These are phyloP conservation scores for Chlorodrepanis virens DNA, from an alignment of 2,113 vertebrate species.

Conservation along the genomic window DNA sequence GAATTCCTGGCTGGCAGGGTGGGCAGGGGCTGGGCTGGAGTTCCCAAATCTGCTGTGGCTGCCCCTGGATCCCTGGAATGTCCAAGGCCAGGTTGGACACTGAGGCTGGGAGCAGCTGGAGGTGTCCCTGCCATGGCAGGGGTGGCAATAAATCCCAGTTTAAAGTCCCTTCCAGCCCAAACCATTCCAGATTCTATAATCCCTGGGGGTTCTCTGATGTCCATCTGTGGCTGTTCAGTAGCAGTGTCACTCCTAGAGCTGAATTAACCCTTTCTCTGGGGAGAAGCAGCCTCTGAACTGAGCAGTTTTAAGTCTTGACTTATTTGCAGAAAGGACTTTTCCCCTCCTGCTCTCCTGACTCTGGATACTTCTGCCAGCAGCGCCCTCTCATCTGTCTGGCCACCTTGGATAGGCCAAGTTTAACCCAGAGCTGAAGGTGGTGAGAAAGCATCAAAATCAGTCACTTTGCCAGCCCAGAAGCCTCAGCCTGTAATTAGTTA, in stretches of 20 bases:
- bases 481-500: neutral
- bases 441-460: neutral
- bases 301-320: neutral
- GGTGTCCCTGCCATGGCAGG: neutral
- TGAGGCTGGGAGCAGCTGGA: neutral
- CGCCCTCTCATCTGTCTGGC: neutral
- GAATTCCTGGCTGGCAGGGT: neutral
- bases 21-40: neutral
- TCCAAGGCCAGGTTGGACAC: neutral
- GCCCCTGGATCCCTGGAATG: neutral
- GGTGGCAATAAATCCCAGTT: neutral
- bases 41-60: neutral
- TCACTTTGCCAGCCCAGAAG: neutral
- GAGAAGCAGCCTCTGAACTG: neutral
- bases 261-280: neutral
- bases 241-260: neutral
- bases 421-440: rapidly evolving
- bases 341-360: neutral
- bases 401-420: neutral
- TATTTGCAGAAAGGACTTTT: neutral
- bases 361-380: neutral
- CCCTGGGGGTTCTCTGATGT: neutral
- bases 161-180: neutral
- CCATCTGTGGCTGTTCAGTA: neutral
- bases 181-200: neutral